These are phyloP conservation scores for Drosophila melanica DNA, from an alignment of 1,140 invertebrate species.

Conservation along the genomic window DNA sequence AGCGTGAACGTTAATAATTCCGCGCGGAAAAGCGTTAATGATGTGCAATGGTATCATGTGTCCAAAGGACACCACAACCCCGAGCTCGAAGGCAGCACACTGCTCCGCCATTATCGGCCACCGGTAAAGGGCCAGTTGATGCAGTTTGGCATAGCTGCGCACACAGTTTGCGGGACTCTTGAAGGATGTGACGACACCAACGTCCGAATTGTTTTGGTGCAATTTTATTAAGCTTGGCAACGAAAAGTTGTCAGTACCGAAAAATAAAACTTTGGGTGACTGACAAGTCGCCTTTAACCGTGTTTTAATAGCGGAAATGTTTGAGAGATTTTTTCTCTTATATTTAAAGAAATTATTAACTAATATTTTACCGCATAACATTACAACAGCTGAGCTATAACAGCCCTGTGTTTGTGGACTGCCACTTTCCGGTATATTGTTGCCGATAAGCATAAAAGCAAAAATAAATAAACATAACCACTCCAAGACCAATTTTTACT, in stretches of 20 bases:
- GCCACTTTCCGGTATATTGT: background rate
- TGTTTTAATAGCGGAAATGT: background rate
- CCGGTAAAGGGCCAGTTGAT: conserved; percentile 85
- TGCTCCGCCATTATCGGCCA: conserved; percentile 85
- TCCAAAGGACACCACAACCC: conserved; percentile 90
- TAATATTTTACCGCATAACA: conserved; percentile 55
- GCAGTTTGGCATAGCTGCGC: conserved; percentile 65
- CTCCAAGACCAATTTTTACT: too few species aligned
- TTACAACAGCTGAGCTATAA: conserved; percentile 39
- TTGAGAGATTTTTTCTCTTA: conserved; percentile 55
- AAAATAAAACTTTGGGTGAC: conserved; percentile 85
- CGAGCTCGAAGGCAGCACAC: conserved; percentile 86
- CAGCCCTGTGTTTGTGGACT: background rate
- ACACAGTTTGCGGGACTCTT: conserved; percentile 85
- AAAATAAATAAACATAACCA: too few species aligned
- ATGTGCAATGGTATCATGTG: conserved; percentile 88
- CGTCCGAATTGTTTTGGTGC: background rate
- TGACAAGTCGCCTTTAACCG: conserved; percentile 9
- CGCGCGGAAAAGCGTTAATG: conserved; percentile 88
- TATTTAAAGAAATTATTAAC: conserved; percentile 54
- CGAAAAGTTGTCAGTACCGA: conserved; percentile 89
- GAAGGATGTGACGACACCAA: conserved; percentile 87
- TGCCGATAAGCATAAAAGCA: background rate
- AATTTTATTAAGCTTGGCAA: conserved; percentile 85
- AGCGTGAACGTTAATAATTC: conserved; percentile 96